Evolutionary conservation across 2,888 invertebrate genomes (phyloP).

Genomic region (Imbricaverruca yamaguchii): DNA sequence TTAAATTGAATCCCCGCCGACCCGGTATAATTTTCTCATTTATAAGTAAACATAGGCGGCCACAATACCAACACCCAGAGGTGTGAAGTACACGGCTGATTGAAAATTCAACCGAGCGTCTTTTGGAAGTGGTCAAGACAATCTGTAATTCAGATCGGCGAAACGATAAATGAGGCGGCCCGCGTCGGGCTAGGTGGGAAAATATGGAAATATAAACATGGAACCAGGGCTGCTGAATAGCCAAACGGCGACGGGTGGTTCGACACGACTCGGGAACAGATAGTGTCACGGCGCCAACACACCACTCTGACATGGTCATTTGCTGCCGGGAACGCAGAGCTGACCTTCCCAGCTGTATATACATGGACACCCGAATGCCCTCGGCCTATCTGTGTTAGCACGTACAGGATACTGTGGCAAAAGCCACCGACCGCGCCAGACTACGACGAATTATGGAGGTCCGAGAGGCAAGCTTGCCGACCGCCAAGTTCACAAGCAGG

Average conservation of each 20-base stretch:
- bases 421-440: too few relatives aligned
- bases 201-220: constrained; percentile 22
- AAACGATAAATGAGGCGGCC: constrained; percentile 5
- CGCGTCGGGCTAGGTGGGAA: neutral
- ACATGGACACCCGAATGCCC: too few relatives aligned
- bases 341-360: too few relatives aligned
- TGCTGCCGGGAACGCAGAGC: neutral
- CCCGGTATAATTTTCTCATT: constrained; percentile 19
- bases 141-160: constrained; percentile 15
- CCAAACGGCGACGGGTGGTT: neutral
- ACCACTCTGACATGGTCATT: neutral
- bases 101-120: constrained; percentile 14
- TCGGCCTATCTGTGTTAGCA: too few relatives aligned
- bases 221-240: neutral
- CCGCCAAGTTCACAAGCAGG: too few relatives aligned
- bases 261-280: neutral
- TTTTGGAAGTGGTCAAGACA: neutral
- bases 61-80: constrained; percentile 6
- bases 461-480: too few relatives aligned
- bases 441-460: too few relatives aligned
- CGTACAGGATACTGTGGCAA: too few relatives aligned
- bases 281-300: neutral
- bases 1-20: constrained; percentile 21
- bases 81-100: constrained; percentile 7
- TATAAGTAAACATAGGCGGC: constrained; percentile 17